Evolutionary conservation across 2,888 invertebrate genomes (phyloP).

Genomic region (Prosapia bicincta): DNA sequence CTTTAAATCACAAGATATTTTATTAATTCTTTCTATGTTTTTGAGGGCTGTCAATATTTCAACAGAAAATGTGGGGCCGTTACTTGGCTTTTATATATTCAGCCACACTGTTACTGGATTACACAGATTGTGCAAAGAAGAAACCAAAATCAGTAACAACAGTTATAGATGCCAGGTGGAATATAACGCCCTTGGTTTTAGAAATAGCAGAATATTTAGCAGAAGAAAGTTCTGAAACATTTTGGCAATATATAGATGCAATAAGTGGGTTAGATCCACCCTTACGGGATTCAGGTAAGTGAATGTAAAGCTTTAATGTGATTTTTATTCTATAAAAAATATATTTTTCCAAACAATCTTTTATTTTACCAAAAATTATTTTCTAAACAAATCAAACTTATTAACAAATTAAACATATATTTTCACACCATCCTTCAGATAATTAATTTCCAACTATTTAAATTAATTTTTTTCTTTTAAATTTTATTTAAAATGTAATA

Average conservation of each 20-base stretch:
- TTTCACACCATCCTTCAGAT: no score
- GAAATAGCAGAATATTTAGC: slow-evolving; percentile 87
- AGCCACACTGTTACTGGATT: background rate
- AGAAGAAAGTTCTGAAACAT: slow-evolving; percentile 74
- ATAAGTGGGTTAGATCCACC: slow-evolving; percentile 60
- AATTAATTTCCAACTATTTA: no score
- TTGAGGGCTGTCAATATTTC: no score
- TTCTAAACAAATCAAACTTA: no score
- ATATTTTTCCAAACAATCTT: no score
- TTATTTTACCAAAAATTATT: no score
- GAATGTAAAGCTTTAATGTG: background rate
- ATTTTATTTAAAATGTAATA: no score
- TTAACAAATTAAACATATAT: no score
- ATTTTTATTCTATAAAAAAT: no score
- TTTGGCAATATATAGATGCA: slow-evolving; percentile 78
- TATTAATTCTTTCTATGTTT: no score
- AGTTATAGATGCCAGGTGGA: slow-evolving; percentile 92
- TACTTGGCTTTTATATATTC: background rate
- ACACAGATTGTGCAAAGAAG: slow-evolving; percentile 36
- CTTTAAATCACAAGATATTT: no score
- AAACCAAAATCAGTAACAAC: slow-evolving; percentile 81
- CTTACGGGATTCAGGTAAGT: slow-evolving; percentile 59
- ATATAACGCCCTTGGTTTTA: slow-evolving; percentile 81
- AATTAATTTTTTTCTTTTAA: no score
- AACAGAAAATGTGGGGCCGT: slow-evolving; percentile 15